Percentiles rank a stretch among this genome's conserved stretches.
These are phyloP conservation scores for Tribolium castaneum DNA, from an alignment of 1,140 invertebrate genomes.

Conservation along the genomic window DNA sequence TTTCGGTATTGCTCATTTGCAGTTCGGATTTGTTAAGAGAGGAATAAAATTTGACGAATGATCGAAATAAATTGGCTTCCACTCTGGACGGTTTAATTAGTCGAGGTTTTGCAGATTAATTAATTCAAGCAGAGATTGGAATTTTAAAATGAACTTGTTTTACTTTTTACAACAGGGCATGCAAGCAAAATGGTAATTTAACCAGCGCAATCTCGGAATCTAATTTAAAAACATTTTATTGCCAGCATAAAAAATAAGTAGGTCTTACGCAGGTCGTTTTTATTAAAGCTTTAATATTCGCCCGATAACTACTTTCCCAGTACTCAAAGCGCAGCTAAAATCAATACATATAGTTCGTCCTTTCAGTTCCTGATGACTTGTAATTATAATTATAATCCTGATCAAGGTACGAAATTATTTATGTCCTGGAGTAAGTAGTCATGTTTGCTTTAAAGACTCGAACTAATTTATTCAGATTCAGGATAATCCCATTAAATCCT, in stretches of 20 bases:
- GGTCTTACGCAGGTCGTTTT: constrained; percentile 19
- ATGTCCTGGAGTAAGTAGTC: too few relatives aligned
- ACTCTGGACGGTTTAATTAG: constrained; percentile 27
- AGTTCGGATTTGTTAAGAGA: constrained; percentile 28
- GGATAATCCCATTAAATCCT: constrained; percentile 14
- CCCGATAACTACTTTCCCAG: not conserved
- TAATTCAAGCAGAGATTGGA: constrained; percentile 35
- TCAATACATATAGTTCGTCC: not conserved
- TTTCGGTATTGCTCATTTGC: constrained; percentile 26
- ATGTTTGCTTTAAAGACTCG: too few relatives aligned
- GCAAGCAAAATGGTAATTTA: constrained; percentile 32
- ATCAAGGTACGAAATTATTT: too few relatives aligned
- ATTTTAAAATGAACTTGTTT: constrained; percentile 35
- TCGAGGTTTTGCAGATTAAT: constrained; percentile 34
- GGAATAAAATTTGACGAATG: constrained; percentile 32
- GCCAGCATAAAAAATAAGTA: constrained; percentile 1
- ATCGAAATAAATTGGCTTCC: constrained; percentile 32
- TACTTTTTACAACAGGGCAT: constrained; percentile 29
- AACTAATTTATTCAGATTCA: not conserved
- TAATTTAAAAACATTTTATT: constrained; percentile 32
- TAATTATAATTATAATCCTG: too few relatives aligned
- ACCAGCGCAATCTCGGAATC: constrained; percentile 23
- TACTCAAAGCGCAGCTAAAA: not conserved
- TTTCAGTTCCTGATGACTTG: too few relatives aligned
- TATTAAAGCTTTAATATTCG: not conserved